Percentiles rank a stretch among this genome's conserved stretches.
Evolutionary conservation across 2,888 invertebrate species (phyloP).

Genomic region (Alitta virens): DNA sequence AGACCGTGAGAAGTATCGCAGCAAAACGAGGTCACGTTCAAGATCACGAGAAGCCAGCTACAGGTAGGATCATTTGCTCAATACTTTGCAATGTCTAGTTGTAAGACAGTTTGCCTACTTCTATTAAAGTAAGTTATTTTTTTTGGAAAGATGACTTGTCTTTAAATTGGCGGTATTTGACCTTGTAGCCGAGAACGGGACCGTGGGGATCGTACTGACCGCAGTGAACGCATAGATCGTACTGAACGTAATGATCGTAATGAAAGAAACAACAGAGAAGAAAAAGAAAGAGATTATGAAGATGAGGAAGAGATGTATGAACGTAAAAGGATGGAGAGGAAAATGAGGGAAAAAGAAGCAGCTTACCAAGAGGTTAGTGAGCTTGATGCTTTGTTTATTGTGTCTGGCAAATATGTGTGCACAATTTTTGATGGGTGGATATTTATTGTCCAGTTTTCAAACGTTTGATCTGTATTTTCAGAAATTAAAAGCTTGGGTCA

Average conservation of each 20-base stretch:
- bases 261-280: background rate
- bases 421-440: too few species aligned
- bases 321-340: slow-evolving; percentile 83
- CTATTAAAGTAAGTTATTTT: too few species aligned
- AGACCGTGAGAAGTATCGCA: slow-evolving; percentile 36
- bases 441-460: too few species aligned
- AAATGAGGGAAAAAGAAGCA: slow-evolving; percentile 90
- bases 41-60: slow-evolving; percentile 34
- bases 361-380: slow-evolving; percentile 79
- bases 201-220: too few species aligned
- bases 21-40: slow-evolving; percentile 35
- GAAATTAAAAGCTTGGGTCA: slow-evolving; percentile 62
- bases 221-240: too few species aligned
- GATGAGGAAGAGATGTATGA: slow-evolving; percentile 91
- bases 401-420: too few species aligned
- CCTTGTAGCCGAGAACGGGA: too few species aligned
- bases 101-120: too few species aligned
- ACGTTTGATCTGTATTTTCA: slow-evolving; percentile 49
- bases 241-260: background rate
- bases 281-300: slow-evolving; percentile 30
- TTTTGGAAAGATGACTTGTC: too few species aligned
- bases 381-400: background rate
- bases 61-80: background rate
- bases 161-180: too few species aligned
- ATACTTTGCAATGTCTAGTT: too few species aligned